Conservation (phyloP, 2,797 vertebrate genomes). For the Coilia nasus region DNA sequence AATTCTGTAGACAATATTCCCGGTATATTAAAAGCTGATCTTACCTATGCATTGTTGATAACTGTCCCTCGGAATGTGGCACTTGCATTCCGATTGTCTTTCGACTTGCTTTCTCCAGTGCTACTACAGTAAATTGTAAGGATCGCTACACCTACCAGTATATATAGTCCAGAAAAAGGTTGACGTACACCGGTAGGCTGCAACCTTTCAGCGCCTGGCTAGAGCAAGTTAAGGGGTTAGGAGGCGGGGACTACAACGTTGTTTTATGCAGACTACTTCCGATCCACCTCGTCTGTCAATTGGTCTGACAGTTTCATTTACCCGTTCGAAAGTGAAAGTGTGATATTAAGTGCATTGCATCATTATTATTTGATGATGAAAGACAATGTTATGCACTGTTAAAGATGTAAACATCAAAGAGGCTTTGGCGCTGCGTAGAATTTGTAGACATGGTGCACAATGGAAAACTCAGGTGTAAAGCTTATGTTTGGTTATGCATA, state of each 20-base stretch:
- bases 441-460: too few relatives aligned
- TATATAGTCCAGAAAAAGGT: not conserved
- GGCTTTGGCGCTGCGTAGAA: too few relatives aligned
- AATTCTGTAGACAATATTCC: too few relatives aligned
- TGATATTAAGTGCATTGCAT: not conserved
- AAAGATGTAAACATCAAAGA: too few relatives aligned
- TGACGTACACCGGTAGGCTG: not conserved
- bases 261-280: not conserved
- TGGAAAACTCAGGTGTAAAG: too few relatives aligned
- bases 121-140: not conserved
- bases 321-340: not conserved
- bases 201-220: not conserved
- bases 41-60: slow-evolving; percentile 4
- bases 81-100: not conserved
- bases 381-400: not conserved
- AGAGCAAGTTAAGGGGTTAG: not conserved
- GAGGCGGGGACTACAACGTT: not conserved
- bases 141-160: too few relatives aligned
- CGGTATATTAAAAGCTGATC: too few relatives aligned
- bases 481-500: too few relatives aligned
- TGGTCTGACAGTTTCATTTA: not conserved
- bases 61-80: not conserved
- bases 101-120: not conserved
- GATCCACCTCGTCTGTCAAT: not conserved
- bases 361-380: not conserved